Evolutionary conservation across 2,797 vertebrate genomes (phyloP), one percentile per base, ranked within the genome.

Genomic region (Enteromius mattozi): DNA sequence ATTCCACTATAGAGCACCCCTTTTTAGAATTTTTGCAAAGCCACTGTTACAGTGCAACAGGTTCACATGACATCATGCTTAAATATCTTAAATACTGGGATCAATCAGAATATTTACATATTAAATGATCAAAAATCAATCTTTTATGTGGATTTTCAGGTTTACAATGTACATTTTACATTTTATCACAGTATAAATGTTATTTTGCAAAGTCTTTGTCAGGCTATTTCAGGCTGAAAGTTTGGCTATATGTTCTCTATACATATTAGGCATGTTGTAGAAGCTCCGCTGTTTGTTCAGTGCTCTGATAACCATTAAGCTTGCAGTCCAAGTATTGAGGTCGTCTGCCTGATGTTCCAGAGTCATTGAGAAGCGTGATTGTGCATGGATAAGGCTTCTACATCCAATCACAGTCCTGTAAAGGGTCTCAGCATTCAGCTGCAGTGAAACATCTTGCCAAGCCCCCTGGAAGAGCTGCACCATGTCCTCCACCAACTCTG

Each of bases 401-500:
- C 90, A 75, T 0, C 65, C 87, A 35, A 81, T 80, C 83, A n/a
- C 51, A 0, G 82, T 88, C 81, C 40, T 83, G 24, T 89, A 90
- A 76, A 95, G 81, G 0, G 78, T 72, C 6, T 82, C 66, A 0
- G 89, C 80, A 35, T 86, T 88, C 85, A 96, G 83, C 86, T 94
- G 94, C 49, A 97, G 91, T 19, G 94, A 96, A 82, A 95, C 88
- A 0, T 92, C 91, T 79, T 96, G 96, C 89, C 93, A 92, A 76
- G 92, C 83, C 0, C 87, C 88, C 77, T 83, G 17, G 71, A 88
- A 93, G 14, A 94, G 87, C 14, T 83, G 81, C 17, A 93, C 82
- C 94, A 95, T 95, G 21, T 95, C 92, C 10, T 89, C 85, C 69
- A 95, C 81, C 85, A 94, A 24, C 74, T 79, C 83, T 3, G 89